Evolutionary conservation across 2,113 vertebrate species (phyloP), one percentile per base, ranked within the genome.

Genomic region (Tamias sibiricus): DNA sequence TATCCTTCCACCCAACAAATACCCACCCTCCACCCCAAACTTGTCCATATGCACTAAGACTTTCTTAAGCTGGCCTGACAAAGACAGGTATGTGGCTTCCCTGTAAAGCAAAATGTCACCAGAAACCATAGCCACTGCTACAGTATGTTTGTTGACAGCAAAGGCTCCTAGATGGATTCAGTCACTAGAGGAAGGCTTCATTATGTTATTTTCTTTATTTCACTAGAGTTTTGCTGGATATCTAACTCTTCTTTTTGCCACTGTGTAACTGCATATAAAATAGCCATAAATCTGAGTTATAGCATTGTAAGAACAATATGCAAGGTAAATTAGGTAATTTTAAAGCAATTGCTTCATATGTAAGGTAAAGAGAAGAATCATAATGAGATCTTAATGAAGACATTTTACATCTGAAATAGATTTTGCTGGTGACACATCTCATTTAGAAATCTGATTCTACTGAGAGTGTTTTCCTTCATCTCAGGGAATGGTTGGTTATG

Each of bases 321-420:
- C 35, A 95, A 92, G 64, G 20, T 54, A 95, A 96, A 86, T 91
- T 52, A 87, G 62, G 16, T 91, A 47, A 96, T 92, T 97, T 94
- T 92, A 92, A 92, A 93, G 54, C 75, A 94, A 90, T 87, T 90
- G 93, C 42, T 92, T 94, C 87, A 49, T 57, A 68, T 68, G 40
- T 87, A 10, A 93, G 54, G 20, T 76, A 82, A 96, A 95, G 75
- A 77, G 37, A 95, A 95, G 69, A 87, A 91, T 84, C 26, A 64
- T 79, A 90, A 69, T 95, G 95, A 71, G 37, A 71, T 54, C 26
- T 83, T 94, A 49, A 81, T 13, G 37, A 76, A 82, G n/a, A 94
- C 89, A 49, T 28, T 88, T 81, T 88, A 40, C 47, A 83, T 75
- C 42, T 49, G 59, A 95, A 57, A 16, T 79, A 90, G 47, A n/a